Conservation (phyloP, 2,113 vertebrate genomes). For the Isichthys henryi region DNA sequence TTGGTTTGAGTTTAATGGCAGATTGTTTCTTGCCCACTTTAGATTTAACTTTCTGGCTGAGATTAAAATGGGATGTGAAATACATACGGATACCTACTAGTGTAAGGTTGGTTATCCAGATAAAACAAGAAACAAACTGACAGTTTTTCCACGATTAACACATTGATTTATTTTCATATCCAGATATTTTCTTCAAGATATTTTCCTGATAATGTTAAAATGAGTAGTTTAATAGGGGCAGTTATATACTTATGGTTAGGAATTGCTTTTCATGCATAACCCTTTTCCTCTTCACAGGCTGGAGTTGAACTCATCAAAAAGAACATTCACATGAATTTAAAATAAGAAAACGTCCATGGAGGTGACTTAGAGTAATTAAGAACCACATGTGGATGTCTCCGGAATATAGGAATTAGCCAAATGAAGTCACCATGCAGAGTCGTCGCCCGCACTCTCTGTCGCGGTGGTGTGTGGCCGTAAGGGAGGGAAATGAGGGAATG, state of each 20-base stretch:
- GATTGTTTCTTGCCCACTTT: background rate
- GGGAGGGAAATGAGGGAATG: background rate
- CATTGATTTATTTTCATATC: background rate
- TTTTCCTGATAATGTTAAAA: background rate
- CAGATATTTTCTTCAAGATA: background rate
- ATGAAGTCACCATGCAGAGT: background rate
- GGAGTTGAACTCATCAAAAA: background rate
- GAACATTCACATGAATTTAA: background rate
- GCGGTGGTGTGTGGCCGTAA: background rate
- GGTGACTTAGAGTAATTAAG: slow-evolving; percentile 6
- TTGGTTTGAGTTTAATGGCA: background rate
- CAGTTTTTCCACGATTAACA: background rate
- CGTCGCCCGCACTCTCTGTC: background rate
- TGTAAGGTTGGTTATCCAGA: background rate
- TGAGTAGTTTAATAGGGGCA: background rate
- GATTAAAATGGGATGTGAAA: background rate
- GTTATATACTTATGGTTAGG: background rate
- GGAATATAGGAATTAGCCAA: background rate
- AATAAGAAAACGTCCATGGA: background rate
- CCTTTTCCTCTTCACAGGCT: background rate
- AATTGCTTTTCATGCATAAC: background rate
- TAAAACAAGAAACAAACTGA: background rate
- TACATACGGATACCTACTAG: background rate
- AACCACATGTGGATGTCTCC: background rate
- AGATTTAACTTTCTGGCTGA: background rate